Base-by-base conservation (phyloP, 2,113 vertebrate species). In the Planiliza haematocheilus region DNA sequence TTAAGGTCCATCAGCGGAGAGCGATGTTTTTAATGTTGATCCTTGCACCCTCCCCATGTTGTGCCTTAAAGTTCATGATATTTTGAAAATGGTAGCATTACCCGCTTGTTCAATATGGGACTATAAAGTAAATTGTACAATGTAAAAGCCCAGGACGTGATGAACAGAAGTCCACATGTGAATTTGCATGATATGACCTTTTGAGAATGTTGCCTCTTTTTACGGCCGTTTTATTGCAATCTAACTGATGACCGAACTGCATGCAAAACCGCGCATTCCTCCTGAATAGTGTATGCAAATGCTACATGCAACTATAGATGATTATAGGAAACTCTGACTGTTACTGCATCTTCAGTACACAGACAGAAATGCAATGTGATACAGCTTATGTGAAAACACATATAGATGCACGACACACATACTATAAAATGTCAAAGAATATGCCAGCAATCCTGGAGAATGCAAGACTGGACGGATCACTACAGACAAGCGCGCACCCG, bases 361-460 rank as follows among this genome's bases (percentile, higher is more conserved):
- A 68, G 58, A 70, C 24, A 60, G 34, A 68, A 77, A 74, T 36
- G 43, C 65, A 69, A 69, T 13, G 21, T 37, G 66, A 80, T 61
- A 50, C 9, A 57, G 55, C 8, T 20, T 24, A 37, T 59, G 42
- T 45, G 62, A 48, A 69, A 71, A 78, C 38, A 66, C 17, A 46
- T 38, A 38, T 36, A 70, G 42, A 71, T 37, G 39, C 42, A 76
- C 18, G 68, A 59, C 17, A 38, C 41, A 30, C 18, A 36, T 24
- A 60, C 64, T 43, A 21, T 24, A 36, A 67, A 59, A 43, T 80
- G 78, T 70, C 72, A 80, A 82, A 75, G 38, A 78, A 45, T 21
- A 80, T 90, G 49, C 65, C 34, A 45, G 52, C 8, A 4, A 61
- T 52, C 42, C 63, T 69, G 48, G 67, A 57, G 66, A 76, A 70